Percentiles rank a stretch among this genome's conserved stretches.
phyloP scores from a whole-genome alignment of 2,113 vertebrate species.

The Lota lota region DNA sequence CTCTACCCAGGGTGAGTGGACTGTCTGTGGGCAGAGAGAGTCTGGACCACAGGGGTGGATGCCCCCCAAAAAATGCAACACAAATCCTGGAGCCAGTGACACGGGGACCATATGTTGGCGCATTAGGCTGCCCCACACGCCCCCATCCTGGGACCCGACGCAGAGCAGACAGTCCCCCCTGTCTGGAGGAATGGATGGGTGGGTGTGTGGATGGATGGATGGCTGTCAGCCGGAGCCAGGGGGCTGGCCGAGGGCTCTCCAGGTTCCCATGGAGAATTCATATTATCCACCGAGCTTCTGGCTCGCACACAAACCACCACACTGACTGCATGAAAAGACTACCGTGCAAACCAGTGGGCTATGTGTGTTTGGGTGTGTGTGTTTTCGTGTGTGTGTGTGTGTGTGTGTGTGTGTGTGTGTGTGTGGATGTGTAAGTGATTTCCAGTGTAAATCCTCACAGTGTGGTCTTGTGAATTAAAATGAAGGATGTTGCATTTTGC shows the following conservation, averaged over 20 bases:
- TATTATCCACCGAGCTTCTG: conserved; percentile 54
- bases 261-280: conserved; percentile 69
- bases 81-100: neutral
- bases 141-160: neutral
- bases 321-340: conserved; percentile 47
- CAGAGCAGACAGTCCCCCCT: neutral
- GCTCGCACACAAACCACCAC: conserved; percentile 34
- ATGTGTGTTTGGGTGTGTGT: conserved; percentile 8
- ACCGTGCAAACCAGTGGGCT: neutral
- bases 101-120: neutral
- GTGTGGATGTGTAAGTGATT: conserved; percentile 6
- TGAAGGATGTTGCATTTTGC: neutral
- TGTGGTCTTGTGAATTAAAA: no score
- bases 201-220: conserved; percentile 26
- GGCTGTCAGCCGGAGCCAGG: no score
- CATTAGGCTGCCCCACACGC: neutral
- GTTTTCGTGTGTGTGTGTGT: conserved; percentile 9
- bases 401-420: neutral
- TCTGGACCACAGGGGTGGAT: conserved; percentile 22
- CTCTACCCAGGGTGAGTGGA: conserved; percentile 38
- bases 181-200: conserved; percentile 40
- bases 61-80: neutral
- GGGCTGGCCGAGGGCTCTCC: conserved; percentile 46
- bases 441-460: no score
- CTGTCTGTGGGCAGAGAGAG: conserved; percentile 39